These are phyloP conservation scores for Drosophila barbarae DNA, from an alignment of 2,888 invertebrate species.

Conservation along the genomic window DNA sequence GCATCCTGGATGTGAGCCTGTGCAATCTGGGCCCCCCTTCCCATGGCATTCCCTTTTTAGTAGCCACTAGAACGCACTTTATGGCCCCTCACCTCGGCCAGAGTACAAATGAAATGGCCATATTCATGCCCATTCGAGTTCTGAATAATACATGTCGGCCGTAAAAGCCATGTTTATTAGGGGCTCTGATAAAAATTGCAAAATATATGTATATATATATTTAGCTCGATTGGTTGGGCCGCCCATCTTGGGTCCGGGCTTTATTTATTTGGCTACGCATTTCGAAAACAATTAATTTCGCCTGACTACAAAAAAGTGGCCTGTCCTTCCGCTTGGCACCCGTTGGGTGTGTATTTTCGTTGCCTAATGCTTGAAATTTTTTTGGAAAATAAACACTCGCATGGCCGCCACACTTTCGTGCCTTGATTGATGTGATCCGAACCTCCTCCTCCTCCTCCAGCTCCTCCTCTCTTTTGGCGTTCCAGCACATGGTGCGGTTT, in stretches of 20 bases:
- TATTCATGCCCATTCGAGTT: constrained; percentile 34
- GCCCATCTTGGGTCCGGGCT: constrained; percentile 21
- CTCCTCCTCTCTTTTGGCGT: not conserved
- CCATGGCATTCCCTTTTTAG: constrained; percentile 40
- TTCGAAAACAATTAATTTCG: constrained; percentile 70
- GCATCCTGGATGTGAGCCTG: constrained; percentile 27
- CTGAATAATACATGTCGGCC: constrained; percentile 39
- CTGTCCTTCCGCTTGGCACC: constrained; percentile 24
- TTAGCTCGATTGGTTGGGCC: constrained; percentile 28
- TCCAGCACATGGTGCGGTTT: constrained; percentile 50
- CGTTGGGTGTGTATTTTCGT: constrained; percentile 12
- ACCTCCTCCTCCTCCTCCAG: constrained; percentile 3
- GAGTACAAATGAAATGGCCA: constrained; percentile 35
- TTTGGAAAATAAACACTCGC: constrained; percentile 67
- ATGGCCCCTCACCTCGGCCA: constrained; percentile 42
- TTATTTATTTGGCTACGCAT: constrained; percentile 64
- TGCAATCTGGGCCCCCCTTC: constrained; percentile 58
- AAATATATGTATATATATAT: constrained; percentile 31
- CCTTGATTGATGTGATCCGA: constrained; percentile 63
- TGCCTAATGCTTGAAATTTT: constrained; percentile 42
- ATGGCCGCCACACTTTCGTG: constrained; percentile 70
- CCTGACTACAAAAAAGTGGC: constrained; percentile 49
- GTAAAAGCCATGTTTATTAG: constrained; percentile 40
- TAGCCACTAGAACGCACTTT: constrained; percentile 61
- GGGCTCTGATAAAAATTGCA: constrained; percentile 17